Base-by-base conservation (phyloP, 2,113 vertebrate genomes). In the Scortum barcoo region DNA sequence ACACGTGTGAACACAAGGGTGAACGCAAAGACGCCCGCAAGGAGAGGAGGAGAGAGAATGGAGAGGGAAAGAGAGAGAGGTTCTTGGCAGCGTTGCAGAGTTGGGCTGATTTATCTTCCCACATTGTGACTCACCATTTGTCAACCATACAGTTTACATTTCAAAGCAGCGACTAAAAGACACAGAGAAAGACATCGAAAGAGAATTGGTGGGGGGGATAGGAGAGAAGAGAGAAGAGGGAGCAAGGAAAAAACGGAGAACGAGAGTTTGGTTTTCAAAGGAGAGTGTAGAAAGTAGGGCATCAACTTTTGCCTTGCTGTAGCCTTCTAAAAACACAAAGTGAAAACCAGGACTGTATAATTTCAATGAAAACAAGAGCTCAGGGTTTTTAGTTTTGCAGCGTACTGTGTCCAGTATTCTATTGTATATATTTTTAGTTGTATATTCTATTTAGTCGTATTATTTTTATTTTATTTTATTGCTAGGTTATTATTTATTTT, bases 61-160 rank as follows among this genome's bases (percentile, higher is more conserved):
- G 76, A 73, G 61, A 76, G 61, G 65, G 78, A 89, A 63, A 63
- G 48, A 89, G 74, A 85, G 78, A 89, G 51, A 53, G 78, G 50
- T 79, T 86, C 30, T 86, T 82, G 84, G 90, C 88, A 86, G 74
- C 42, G 4, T 67, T 56, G 76, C 60, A 57, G 76, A 89, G 63
- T 86, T 58, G 84, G 91, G 91, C 86, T 86, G 89, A 93, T 94
- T 91, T 92, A 92, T 92, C 92, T 90, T 73, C 92, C 91, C 90
- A 94, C 94, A 89, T 83, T 86, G 81, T 94, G 94, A 95, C 90
- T 94, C 93, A 94, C 79, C 66, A 75, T 89, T 92, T 82, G 83
- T 91, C 84, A 93, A 57, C 70, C 79, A 68, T 89, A 86, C 75
- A 89, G 89, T 89, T 92, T 86, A 87, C 81, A 87, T 91, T 93